Base-by-base conservation (phyloP, 2,113 vertebrate genomes). In the Paralichthys olivaceus region DNA sequence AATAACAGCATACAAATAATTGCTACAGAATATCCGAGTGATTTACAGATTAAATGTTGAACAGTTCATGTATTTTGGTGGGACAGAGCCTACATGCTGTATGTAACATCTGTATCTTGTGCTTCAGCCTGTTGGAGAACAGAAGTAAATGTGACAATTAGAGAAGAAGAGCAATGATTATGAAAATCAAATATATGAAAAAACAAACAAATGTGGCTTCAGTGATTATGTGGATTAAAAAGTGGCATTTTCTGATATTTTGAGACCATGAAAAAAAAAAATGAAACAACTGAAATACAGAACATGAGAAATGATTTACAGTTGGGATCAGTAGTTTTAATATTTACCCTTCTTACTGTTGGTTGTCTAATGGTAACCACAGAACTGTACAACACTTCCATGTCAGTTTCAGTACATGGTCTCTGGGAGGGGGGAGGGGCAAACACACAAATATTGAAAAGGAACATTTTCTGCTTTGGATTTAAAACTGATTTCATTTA, bases 51-150 rank as follows among this genome's bases (percentile, higher is more conserved):
- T 4, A 20, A 49, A n/a, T n/a, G n/a, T n/a, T n/a, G 13, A 49
- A n/a, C 49, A n/a, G 25, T 20, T 64, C 19, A 47, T 4, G 25
- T 5, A 20, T 19, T 28, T 47, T 8, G 5, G 11, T 32, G 23
- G 7, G 23, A 19, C n/a, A 34, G 7, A 53, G 57, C 49, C 37
- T 71, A 3, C 0, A 29, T 54, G 62, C 67, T 69, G 58, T 73
- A 83, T 57, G 58, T 69, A 5, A 79, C 59, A 34, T 72, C 47
- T 7, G 28, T 22, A 34, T 9, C 59, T 29, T 60, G n/a, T 28
- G 4, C 23, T 55, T 62, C 49, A 37, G 15, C 45, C 76, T 86
- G 67, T 4, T 17, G 28, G 22, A 71, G 29, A 78, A 59, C 17
- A 66, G 9, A 75, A 65, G n/a, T 2, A 59, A 73, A 49, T 26